phyloP scores from a whole-genome alignment of 1,140 invertebrate species.

The Grapholita molesta region DNA sequence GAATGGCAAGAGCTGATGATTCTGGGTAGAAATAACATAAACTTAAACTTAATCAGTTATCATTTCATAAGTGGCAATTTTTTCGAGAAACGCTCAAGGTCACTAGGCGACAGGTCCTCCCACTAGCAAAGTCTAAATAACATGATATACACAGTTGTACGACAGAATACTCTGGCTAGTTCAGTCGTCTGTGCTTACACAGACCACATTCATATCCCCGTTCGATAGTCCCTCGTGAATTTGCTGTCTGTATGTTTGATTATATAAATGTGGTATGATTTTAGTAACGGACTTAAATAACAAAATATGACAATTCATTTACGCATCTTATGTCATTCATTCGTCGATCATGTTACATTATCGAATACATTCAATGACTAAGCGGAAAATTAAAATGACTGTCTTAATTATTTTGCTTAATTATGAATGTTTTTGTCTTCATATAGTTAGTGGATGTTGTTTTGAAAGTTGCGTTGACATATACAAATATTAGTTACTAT shows the following conservation, averaged over 20 bases:
- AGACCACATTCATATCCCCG: not conserved
- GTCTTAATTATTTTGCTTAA: not conserved
- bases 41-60: too few relatives aligned
- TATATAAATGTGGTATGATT: not conserved
- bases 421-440: not conserved
- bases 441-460: not conserved
- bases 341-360: not conserved
- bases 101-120: too few relatives aligned
- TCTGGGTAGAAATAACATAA: too few relatives aligned
- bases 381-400: not conserved
- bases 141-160: too few relatives aligned
- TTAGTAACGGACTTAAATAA: not conserved
- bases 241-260: not conserved
- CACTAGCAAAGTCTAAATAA: too few relatives aligned
- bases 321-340: not conserved
- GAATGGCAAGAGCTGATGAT: too few relatives aligned
- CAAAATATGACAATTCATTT: not conserved
- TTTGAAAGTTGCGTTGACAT: not conserved
- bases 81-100: too few relatives aligned
- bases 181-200: not conserved
- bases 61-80: too few relatives aligned
- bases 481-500: not conserved
- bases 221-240: not conserved
- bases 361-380: not conserved
- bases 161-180: not conserved